Evolutionary conservation across 2,888 invertebrate genomes (phyloP).

Genomic region (Drosophila demipolita): DNA sequence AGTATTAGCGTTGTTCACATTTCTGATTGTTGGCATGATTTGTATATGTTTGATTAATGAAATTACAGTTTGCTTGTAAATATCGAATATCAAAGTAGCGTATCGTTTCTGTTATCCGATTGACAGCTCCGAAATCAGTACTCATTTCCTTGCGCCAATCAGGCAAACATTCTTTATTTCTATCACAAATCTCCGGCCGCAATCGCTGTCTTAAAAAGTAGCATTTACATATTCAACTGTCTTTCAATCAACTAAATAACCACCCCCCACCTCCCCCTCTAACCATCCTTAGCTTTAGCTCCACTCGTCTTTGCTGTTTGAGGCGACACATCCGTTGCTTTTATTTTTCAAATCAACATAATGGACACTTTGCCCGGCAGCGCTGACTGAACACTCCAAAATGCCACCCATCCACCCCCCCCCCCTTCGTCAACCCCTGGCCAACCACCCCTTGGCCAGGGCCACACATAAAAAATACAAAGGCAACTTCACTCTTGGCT

Average conservation of each 20-base stretch:
- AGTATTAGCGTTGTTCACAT: not conserved
- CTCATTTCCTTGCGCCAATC: conserved; percentile 8
- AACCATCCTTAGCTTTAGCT: not conserved
- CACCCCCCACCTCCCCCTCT: not conserved
- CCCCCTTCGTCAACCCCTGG: not conserved
- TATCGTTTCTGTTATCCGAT: conserved; percentile 48
- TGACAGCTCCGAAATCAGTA: conserved; percentile 54
- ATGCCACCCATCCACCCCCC: not conserved
- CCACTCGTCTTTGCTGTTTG: conserved; percentile 43
- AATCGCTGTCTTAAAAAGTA: conserved; percentile 9
- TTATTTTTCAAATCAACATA: conserved; percentile 81
- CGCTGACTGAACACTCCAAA: conserved; percentile 16
- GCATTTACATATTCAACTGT: conserved; percentile 56
- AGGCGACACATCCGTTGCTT: conserved; percentile 65
- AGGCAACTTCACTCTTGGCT: conserved; percentile 70
- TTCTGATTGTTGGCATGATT: not conserved
- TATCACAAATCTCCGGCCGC: conserved; percentile 47
- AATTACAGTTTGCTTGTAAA: conserved; percentile 19
- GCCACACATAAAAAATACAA: conserved; percentile 60
- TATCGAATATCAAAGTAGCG: conserved; percentile 36
- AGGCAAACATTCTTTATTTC: conserved; percentile 28
- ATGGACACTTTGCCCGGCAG: conserved; percentile 79
- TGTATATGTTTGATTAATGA: not conserved
- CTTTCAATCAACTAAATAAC: conserved; percentile 76
- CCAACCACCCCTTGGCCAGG: not conserved